Base-by-base conservation (phyloP, 2,113 vertebrate species). In the Cheilinus undulatus region DNA sequence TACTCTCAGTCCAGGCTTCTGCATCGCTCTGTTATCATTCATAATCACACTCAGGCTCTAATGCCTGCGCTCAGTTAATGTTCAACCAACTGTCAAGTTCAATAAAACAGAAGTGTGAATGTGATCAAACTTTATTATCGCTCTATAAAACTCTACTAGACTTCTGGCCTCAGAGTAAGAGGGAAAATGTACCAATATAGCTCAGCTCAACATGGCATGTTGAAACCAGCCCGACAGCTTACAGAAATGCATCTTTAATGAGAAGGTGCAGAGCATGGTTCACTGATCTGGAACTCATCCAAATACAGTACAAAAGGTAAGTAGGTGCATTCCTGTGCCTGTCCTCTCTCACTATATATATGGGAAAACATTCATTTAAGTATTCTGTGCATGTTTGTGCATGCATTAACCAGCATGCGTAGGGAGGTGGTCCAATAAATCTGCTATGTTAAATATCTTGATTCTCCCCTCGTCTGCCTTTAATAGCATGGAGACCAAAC, bases 251-350 rank as follows among this genome's bases (percentile, higher is more conserved):
- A 3, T 71, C 42, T 78, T 84, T 83, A 88, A 90, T 83, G 69
- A 89, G 58, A 65, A 74, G 84, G 74, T 78, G 72, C 53, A 61
- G 66, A 77, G 32, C 59, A 46, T 23, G 6, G 45, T 15, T 84
- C 76, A 61, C 27, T 74, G 89, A 84, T 58, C 82, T 84, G 86
- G 86, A 89, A 73, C 20, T 22, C 19, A 3, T 77, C 78, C 76
- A 89, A 73, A 61, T 12, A 13, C 40, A n/a, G 71, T 11, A 69
- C 73, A 80, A 54, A 74, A 82, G 64, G 53, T 19, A 42, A 22
- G 12, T 7, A 3, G 60, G 27, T 28, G 17, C 80, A 83, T 89
- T 85, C 84, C 74, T 61, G 62, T 0, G 1, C 48, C 69, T 24
- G 23, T 30, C 69, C 46, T 23, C 30, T 27, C 52, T 11, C 30